Conservation (phyloP, 2,113 vertebrate species). For the Semicossyphus pulcher region DNA sequence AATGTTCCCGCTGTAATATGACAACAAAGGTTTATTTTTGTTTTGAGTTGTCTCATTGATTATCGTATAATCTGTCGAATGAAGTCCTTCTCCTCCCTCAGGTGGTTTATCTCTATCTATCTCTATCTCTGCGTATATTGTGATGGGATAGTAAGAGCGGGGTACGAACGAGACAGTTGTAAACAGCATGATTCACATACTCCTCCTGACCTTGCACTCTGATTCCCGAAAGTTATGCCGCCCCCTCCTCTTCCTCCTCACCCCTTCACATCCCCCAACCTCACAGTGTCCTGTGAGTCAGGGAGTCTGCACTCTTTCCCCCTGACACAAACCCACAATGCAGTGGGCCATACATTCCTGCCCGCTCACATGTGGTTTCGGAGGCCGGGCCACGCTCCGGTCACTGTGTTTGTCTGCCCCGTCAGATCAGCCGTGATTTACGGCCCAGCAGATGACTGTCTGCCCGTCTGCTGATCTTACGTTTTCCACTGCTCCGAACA, state of each 20-base stretch:
- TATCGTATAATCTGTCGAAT: too few species aligned
- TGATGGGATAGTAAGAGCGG: not conserved
- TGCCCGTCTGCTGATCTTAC: conserved; percentile 1
- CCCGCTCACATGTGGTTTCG: conserved; percentile 71
- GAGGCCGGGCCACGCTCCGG: conserved; percentile 53
- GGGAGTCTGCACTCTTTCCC: conserved; percentile 50
- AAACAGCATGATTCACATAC: conserved; percentile 65
- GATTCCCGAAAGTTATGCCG: conserved; percentile 63
- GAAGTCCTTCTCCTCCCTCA: too few species aligned
- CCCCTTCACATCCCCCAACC: conserved; percentile 25
- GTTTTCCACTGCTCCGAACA: conserved; percentile 20
- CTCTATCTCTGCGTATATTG: too few species aligned
- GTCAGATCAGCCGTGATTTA: conserved; percentile 43
- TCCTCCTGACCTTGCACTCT: conserved; percentile 28
- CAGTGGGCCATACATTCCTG: conserved; percentile 73
- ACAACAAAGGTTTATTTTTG: too few species aligned
- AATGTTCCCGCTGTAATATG: too few species aligned
- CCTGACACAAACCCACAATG: conserved; percentile 64
- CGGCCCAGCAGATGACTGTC: conserved; percentile 18
- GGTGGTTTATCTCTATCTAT: too few species aligned
- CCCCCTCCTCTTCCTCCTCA: not conserved
- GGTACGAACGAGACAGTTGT: not conserved
- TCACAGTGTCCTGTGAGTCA: conserved; percentile 75
- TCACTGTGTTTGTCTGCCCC: conserved; percentile 49
- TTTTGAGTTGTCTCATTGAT: too few species aligned